Evolutionary conservation across 2,113 vertebrate genomes (phyloP), one percentile per base, ranked within the genome.

Genomic region (Anolis sagrei): DNA sequence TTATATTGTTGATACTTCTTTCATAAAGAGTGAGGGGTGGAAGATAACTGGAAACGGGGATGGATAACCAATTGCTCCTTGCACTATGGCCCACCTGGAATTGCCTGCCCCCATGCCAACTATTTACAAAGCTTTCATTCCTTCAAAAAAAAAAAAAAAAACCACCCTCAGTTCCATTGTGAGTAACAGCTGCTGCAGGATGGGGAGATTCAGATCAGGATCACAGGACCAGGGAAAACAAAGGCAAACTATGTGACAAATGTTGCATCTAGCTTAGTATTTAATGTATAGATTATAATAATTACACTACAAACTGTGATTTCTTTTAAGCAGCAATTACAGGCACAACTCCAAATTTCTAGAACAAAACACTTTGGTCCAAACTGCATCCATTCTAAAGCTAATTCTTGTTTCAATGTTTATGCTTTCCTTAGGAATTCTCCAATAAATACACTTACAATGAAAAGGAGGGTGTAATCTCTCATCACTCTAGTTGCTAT

Each of bases 401-500:
- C 2, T 25, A 62, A 0, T 48, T 69, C 64, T 80, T 21, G 81
- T 34, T 89, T 74, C 81, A 88, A 83, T 78, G 86, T 54, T 74
- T 62, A 74, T 2, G 1, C n/a, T 82, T 75, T 86, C 64, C 27
- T n/a, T 84, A 76, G 21, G 51, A 89, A 81, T 51, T 76, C 76
- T 69, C 77, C 44, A 44, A 19, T 75, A 66, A 86, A 62, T 36
- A 85, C 7, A 1, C 49, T 36, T 64, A 11, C 19, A 51, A 0
- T 0, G 2, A n/a, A n/a, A 19, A 16, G 13, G 68, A 21, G 49
- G 73, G 79, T 66, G 76, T 91, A 75, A 34, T 16, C 1, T 1
- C n/a, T 8, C 75, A 82, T 62, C 88, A 73, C 77, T 75, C 89
- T 2, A n/a, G 66, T 16, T 73, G 44, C 89, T 79, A 49, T 1